A percentile compares a stretch with the other conserved stretches of the same genome.
Evolutionary conservation across 1,140 invertebrate genomes (phyloP).

Genomic region (Lordiphosa clarofinis): DNA sequence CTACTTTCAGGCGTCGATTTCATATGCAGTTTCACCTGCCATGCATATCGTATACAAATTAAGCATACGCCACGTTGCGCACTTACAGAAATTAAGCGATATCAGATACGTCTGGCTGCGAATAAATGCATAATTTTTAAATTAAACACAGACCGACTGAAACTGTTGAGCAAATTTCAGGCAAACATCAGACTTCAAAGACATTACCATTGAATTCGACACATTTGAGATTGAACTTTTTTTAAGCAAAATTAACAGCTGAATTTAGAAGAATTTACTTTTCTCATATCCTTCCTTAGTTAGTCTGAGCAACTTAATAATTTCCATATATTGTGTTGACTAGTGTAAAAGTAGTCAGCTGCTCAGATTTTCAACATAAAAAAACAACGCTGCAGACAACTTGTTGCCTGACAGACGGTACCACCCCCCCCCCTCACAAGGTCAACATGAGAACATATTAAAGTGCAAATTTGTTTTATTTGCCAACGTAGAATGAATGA

Average conservation of each 20-base stretch:
- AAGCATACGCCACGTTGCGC: constrained; percentile 56
- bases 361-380: constrained; percentile 47
- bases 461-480: constrained; percentile 76
- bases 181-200: no score
- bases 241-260: no score
- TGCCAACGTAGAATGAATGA: constrained; percentile 50
- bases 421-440: constrained; percentile 26
- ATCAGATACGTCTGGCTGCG: constrained; percentile 26
- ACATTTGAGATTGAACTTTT: no score
- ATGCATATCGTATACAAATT: constrained; percentile 20
- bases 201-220: no score
- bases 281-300: not conserved
- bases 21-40: constrained; percentile 9
- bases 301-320: not conserved
- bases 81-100: constrained; percentile 72
- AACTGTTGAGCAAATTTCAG: constrained; percentile 24
- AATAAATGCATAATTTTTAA: no score
- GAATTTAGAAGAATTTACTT: no score
- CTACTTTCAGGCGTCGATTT: constrained; percentile 31
- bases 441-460: constrained; percentile 58
- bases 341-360: constrained; percentile 41
- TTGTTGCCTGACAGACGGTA: constrained; percentile 41
- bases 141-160: constrained; percentile 43
- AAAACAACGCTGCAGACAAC: constrained; percentile 43
- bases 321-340: constrained; percentile 28